Base-by-base conservation (phyloP, 2,113 vertebrate species). In the Grantiella picta region DNA sequence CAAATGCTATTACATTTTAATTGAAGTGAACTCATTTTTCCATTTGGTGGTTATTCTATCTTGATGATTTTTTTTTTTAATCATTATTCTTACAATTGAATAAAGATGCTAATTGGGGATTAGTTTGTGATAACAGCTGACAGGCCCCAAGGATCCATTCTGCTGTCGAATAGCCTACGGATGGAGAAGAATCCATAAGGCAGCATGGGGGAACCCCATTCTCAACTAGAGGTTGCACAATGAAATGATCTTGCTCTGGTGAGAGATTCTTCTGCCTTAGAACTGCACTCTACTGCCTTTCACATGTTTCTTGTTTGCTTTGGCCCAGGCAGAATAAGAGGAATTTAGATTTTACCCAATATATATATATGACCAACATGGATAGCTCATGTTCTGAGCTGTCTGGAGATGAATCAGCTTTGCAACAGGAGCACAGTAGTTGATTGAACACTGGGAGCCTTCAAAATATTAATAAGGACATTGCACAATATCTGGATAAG, bases 1-100 rank as follows among this genome's bases (percentile, higher is more conserved):
- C 40, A 80, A 94, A 93, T 78, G 50, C 36, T 84, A 86, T 94
- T 96, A 71, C 20, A 15, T 77, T 96, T 96, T 95, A 92, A 96
- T 96, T 94, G 90, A 82, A 95, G 47, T 89, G 19, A 86, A 63
- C 28, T 90, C 77, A 45, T 40, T 80, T 89, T 90, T 54, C 65
- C 57, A 83, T 87, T 85, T 86, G 89, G 56, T 59, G 17, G 54
- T 92, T 91, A 81, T 88, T 86, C 52, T 81, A 64, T 31, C 38
- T 94, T 49, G 42, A 20, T 50, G 49, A 15, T 25, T 50, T 50
- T 36, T 68, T 57, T 54, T 63, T 25, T 20, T 11, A 22, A 42
- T 89, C 22, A 45, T 89, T 81, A 79, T 95, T 95, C 50, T 79
- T 90, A 63, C 35, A 91, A 84, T 89, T 82, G 42, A 93, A 95